These are phyloP conservation scores for Bovichtus variegatus DNA, from an alignment of 2,797 vertebrate genomes.

Conservation along the genomic window DNA sequence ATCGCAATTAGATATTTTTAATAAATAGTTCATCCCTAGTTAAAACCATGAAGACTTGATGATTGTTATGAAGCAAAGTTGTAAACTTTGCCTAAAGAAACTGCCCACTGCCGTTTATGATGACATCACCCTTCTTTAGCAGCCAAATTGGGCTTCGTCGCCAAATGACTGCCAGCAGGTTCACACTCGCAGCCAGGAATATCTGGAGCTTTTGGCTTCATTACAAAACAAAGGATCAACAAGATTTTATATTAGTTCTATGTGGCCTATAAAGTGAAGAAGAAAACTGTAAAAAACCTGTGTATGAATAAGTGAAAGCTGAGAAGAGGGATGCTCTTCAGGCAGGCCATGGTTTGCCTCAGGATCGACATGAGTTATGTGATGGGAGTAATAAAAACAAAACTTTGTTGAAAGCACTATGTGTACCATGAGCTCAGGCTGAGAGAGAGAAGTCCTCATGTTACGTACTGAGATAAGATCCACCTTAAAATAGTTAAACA, in stretches of 20 bases:
- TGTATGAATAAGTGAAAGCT: conserved; percentile 9
- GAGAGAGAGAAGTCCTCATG: neutral
- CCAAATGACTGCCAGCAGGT: conserved; percentile 14
- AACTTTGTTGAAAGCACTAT: neutral
- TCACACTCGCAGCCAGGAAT: conserved; percentile 12
- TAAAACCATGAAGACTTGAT: conserved; percentile 1
- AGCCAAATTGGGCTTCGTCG: conserved; percentile 11
- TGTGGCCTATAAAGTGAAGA: neutral
- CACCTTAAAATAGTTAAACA: neutral
- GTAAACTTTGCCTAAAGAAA: neutral
- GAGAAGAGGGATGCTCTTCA: neutral
- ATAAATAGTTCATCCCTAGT: too few relatives aligned
- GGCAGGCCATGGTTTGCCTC: neutral
- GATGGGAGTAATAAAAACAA: neutral
- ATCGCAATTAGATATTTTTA: too few relatives aligned
- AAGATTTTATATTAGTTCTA: neutral
- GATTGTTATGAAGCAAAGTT: neutral
- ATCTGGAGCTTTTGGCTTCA: conserved; percentile 25
- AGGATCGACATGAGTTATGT: neutral
- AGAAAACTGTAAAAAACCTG: neutral
- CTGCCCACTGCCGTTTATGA: neutral
- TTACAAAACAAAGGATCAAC: conserved; percentile 15
- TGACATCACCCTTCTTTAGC: neutral
- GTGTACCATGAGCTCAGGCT: neutral
- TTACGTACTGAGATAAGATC: neutral